These are phyloP conservation scores for Synanthedon myopaeformis DNA, from an alignment of 2,888 invertebrate species.

Conservation along the genomic window DNA sequence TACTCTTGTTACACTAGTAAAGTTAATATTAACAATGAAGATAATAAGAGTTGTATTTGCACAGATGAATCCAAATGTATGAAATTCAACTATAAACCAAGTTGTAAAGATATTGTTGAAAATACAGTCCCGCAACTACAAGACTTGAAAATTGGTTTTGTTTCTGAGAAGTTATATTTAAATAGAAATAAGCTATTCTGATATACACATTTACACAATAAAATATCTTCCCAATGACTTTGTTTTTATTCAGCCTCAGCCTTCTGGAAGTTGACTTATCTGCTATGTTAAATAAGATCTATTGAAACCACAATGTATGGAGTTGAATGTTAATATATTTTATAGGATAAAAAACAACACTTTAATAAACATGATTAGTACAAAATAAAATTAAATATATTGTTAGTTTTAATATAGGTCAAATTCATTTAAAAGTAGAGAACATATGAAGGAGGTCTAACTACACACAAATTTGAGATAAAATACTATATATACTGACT, in stretches of 20 bases:
- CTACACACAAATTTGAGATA: slow-evolving; percentile 71
- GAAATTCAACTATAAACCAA: slow-evolving; percentile 42
- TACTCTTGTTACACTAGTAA: slow-evolving; percentile 37
- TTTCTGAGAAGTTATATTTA: slow-evolving; percentile 69
- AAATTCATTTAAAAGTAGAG: slow-evolving; percentile 70
- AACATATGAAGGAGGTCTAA: slow-evolving; percentile 56
- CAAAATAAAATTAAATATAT: slow-evolving; percentile 71
- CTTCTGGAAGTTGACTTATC: too few species aligned
- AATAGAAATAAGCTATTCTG: neutral
- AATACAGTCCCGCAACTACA: slow-evolving; percentile 71
- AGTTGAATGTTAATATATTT: slow-evolving; percentile 72
- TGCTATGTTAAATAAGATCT: slow-evolving; percentile 17
- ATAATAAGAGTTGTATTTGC: slow-evolving; percentile 54
- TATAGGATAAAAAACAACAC: slow-evolving; percentile 70
- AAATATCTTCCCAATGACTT: too few species aligned
- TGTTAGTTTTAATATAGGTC: slow-evolving; percentile 71
- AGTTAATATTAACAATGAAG: slow-evolving; percentile 14
- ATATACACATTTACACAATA: too few species aligned
- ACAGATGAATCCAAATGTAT: slow-evolving; percentile 53
- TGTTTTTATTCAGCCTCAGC: too few species aligned
- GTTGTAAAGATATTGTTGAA: slow-evolving; percentile 33
- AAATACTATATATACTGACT: slow-evolving; percentile 63
- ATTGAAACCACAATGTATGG: slow-evolving; percentile 67
- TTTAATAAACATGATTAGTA: slow-evolving; percentile 65
- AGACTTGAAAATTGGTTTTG: slow-evolving; percentile 77